Conservation (phyloP, 2,113 vertebrate genomes). For the Hemicordylus capensis region DNA sequence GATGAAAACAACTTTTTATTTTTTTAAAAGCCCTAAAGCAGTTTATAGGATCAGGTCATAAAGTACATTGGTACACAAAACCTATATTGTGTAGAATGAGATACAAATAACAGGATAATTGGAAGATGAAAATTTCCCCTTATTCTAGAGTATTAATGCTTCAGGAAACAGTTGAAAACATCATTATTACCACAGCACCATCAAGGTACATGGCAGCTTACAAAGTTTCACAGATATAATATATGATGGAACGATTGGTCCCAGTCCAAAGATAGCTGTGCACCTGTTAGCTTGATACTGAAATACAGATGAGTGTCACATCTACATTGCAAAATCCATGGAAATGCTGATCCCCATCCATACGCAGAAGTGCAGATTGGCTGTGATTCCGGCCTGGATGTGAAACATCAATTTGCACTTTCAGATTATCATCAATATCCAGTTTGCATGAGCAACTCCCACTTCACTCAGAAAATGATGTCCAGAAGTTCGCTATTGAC, state of each 20-base stretch:
- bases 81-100: not conserved
- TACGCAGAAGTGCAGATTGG: not conserved
- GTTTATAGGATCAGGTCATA: not conserved
- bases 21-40: not conserved
- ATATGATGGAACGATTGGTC: not conserved
- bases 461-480: not conserved
- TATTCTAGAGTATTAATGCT: conserved; percentile 31
- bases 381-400: not conserved
- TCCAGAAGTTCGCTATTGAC: not conserved
- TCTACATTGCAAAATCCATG: not conserved
- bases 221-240: not conserved
- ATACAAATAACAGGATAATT: conserved; percentile 1
- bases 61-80: not conserved
- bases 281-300: conserved; percentile 21
- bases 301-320: not conserved
- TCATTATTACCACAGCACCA: not conserved
- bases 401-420: not conserved
- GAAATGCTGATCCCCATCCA: not conserved
- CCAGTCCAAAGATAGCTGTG: conserved; percentile 44
- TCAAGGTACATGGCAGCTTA: not conserved
- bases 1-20: not conserved
- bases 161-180: not conserved
- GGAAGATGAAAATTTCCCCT: not conserved
- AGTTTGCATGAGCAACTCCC: not conserved
- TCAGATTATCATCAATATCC: not conserved